A percentile compares a stretch with the other conserved stretches of the same genome.
Conservation (phyloP, 2,888 invertebrate species). For the Malacosoma neustria region DNA sequence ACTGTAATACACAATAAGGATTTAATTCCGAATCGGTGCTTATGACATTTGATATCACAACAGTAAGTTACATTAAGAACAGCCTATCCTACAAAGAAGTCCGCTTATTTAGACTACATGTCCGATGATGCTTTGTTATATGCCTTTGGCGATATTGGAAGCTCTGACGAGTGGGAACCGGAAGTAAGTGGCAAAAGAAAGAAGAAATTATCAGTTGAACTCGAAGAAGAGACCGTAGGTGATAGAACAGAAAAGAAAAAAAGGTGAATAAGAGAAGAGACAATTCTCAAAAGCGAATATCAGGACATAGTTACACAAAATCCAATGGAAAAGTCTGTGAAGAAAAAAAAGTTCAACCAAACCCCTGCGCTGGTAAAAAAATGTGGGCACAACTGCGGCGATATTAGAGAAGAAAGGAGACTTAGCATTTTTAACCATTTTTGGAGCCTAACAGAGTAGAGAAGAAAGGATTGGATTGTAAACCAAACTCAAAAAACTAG, state of each 20-base stretch:
- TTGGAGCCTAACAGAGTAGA: constrained; percentile 4
- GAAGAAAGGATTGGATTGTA: constrained; percentile 9
- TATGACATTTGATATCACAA: not conserved
- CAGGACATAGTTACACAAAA: constrained; percentile 3
- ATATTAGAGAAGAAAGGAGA: constrained; percentile 9
- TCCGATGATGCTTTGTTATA: constrained; percentile 1
- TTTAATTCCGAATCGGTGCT: not conserved
- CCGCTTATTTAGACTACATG: constrained; percentile 1
- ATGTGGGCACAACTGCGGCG: constrained; percentile 12
- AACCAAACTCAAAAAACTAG: constrained; percentile 3
- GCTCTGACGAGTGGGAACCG: not conserved
- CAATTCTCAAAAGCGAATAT: not conserved
- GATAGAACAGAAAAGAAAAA: constrained; percentile 7
- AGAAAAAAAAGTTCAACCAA: constrained; percentile 3
- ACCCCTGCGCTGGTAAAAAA: constrained; percentile 12
- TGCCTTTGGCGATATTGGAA: constrained; percentile 1
- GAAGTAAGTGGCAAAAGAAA: constrained; percentile 1
- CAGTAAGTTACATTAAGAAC: not conserved
- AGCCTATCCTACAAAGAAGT: not conserved
- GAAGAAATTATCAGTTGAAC: not conserved
- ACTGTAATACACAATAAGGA: not conserved
- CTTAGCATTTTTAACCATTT: constrained; percentile 8
- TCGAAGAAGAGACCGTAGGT: constrained; percentile 3
- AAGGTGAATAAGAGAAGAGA: constrained; percentile 9
- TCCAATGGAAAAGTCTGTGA: constrained; percentile 2